phyloP scores from a whole-genome alignment of 2,888 invertebrate species.

The Ormyrus pomaceus region DNA sequence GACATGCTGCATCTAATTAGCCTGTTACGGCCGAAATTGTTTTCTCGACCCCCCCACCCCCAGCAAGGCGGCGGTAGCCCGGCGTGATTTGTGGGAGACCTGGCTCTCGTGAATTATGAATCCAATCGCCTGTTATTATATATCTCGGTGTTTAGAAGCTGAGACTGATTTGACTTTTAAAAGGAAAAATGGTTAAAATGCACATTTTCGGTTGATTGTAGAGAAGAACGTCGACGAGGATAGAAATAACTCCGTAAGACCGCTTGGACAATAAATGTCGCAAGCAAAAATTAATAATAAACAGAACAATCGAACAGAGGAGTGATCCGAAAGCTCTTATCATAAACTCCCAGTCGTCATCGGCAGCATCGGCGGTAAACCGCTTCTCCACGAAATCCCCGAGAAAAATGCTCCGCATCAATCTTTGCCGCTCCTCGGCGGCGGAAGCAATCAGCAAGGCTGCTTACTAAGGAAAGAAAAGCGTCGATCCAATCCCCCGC shows the following conservation, averaged over 20 bases:
- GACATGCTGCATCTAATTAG: slow-evolving; percentile 57
- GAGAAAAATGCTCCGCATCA: slow-evolving; percentile 50
- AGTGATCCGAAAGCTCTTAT: not conserved
- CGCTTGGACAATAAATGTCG: too few relatives aligned
- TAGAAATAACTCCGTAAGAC: too few relatives aligned
- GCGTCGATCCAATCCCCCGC: not conserved
- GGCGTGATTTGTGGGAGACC: not conserved
- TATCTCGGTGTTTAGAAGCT: too few relatives aligned
- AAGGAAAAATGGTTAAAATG: too few relatives aligned
- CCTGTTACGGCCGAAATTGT: slow-evolving; percentile 48
- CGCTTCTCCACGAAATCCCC: not conserved
- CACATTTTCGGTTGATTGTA: too few relatives aligned
- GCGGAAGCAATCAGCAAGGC: slow-evolving; percentile 4
- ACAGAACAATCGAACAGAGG: too few relatives aligned
- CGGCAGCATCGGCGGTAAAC: not conserved
- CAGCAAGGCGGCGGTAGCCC: too few relatives aligned
- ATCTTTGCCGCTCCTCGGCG: slow-evolving; percentile 29
- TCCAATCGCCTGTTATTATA: too few relatives aligned
- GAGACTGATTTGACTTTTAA: too few relatives aligned
- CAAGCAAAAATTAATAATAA: too few relatives aligned
- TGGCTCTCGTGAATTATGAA: too few relatives aligned
- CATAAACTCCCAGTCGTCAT: slow-evolving; percentile 21
- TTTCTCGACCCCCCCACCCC: not conserved
- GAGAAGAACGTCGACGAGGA: too few relatives aligned
- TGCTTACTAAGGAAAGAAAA: not conserved